Percentiles rank a stretch among this genome's conserved stretches.
These are phyloP conservation scores for Rutpela maculata DNA, from an alignment of 2,888 invertebrate genomes.

Conservation along the genomic window DNA sequence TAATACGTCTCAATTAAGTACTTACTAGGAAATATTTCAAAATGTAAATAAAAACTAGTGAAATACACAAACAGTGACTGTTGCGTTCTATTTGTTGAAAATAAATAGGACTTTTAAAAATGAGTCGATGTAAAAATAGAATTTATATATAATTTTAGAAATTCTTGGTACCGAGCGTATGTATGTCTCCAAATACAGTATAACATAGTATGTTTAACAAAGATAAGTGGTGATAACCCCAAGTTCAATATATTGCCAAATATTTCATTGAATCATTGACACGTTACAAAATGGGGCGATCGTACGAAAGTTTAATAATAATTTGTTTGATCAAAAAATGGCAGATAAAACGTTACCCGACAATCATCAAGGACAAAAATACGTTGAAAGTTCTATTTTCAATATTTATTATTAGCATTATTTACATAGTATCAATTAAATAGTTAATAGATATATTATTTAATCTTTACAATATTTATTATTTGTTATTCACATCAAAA, in stretches of 20 bases:
- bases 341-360: not conserved
- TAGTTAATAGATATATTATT: too few species aligned
- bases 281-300: conserved; percentile 23
- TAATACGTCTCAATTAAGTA: not conserved
- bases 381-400: conserved; percentile 1
- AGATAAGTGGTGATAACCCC: conserved; percentile 33
- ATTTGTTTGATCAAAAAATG: not conserved
- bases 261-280: conserved; percentile 28
- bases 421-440: not conserved
- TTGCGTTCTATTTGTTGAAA: not conserved
- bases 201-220: conserved; percentile 11
- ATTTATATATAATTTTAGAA: conserved; percentile 11
- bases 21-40: not conserved
- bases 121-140: not conserved
- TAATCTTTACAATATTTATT: too few species aligned
- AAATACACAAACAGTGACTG: not conserved
- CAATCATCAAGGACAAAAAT: conserved; percentile 16
- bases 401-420: not conserved
- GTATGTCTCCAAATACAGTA: conserved; percentile 15
- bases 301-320: conserved; percentile 5
- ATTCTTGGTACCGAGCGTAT: not conserved
- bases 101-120: not conserved
- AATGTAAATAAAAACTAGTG: not conserved
- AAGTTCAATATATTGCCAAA: conserved; percentile 24
- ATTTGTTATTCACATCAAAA: too few species aligned